Conservation (phyloP, 2,797 vertebrate species). For the Myotis myotis region DNA sequence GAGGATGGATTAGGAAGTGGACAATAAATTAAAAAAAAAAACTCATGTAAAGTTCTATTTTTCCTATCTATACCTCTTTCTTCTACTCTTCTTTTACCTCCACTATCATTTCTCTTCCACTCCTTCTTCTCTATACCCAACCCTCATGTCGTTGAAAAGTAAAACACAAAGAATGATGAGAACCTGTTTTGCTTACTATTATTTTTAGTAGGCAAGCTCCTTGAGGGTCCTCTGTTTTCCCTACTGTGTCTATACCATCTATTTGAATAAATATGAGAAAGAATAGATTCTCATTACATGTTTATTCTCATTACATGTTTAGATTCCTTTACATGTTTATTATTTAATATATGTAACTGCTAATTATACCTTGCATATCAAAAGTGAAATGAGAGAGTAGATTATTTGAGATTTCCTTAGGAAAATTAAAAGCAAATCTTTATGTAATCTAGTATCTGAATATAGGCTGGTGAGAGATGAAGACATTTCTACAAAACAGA, state of each 20-base stretch:
- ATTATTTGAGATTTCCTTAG: slow-evolving; percentile 28
- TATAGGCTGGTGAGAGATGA: not conserved
- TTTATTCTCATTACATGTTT: no score
- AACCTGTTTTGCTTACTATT: not conserved
- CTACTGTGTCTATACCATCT: not conserved
- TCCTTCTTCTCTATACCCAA: not conserved
- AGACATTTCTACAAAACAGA: not conserved
- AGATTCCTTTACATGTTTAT: slow-evolving; percentile 5
- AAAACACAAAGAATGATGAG: not conserved
- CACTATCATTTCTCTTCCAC: not conserved
- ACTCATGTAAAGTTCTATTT: not conserved
- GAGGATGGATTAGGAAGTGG: not conserved
- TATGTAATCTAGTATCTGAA: not conserved
- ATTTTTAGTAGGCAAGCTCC: not conserved
- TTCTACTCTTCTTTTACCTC: not conserved
- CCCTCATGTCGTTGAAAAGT: slow-evolving; percentile 1
- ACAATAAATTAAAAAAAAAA: not conserved
- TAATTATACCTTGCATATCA: slow-evolving; percentile 29
- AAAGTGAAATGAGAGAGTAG: slow-evolving; percentile 29
- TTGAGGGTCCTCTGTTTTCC: not conserved
- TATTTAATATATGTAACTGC: not conserved
- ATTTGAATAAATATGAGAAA: slow-evolving; percentile 43
- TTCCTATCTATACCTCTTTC: not conserved
- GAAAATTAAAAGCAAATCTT: slow-evolving; percentile 22
- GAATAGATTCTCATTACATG: not conserved